Base-by-base conservation (phyloP, 2,113 vertebrate species). In the Chloroceryle aenea region DNA sequence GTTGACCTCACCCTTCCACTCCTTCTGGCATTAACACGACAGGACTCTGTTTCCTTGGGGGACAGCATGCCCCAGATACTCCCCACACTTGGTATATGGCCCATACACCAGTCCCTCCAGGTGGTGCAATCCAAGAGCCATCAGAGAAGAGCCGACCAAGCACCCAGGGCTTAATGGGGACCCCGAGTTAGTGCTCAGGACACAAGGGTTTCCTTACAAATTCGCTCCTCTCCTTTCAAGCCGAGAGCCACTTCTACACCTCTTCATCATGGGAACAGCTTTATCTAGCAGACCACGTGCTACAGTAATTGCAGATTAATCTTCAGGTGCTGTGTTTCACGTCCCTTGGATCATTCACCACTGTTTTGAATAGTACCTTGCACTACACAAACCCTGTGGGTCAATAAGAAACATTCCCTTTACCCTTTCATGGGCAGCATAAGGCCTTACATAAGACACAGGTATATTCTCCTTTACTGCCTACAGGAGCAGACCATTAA, bases 401-500 rank as follows among this genome's bases (percentile, higher is more conserved):
- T 56, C n/a, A 18, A 34, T 0, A n/a, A 30, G 64, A 81, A 81
- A 42, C 16, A 1, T 26, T n/a, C 34, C 62, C 36, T 66, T 52
- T 3, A 61, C 62, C 45, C 16, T 14, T 7, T 15, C 73, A 32
- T 0, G 23, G 87, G 62, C 50, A 87, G 64, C 27, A 3, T 2
- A 20, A 80, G 71, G 25, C 63, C 40, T 92, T 91, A 78, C 13
- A 11, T 90, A 88, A 95, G 91, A 67, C 50, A 97, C 98, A 99
- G 98, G 98, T 98, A 98, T 98, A 97, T 97, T 97, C 98, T 97
- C 97, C 97, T 98, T 98, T 98, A 97, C 98, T 96, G 96, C 96
- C 97, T 89, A 92, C 97, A 98, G 97, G 97, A 99, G 98, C 94
- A 97, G 96, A 97, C 98, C 98, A 98, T 99, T 99, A 99, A 99